Base-by-base conservation (phyloP, 1,140 invertebrate species). In the Eurosta solidaginis region DNA sequence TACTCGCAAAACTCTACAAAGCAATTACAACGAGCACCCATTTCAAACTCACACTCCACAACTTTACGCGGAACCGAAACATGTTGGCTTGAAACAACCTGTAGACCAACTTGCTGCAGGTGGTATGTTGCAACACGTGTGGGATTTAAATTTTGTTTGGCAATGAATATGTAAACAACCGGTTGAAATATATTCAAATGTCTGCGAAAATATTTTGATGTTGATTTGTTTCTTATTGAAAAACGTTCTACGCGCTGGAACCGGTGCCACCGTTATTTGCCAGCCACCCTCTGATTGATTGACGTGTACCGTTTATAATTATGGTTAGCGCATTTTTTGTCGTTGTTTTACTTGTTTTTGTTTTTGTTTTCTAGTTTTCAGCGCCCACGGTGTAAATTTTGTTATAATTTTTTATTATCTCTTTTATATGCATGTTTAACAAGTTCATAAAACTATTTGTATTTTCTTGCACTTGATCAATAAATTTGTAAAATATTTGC, bases 101-200 rank as follows among this genome's bases (percentile, higher is more conserved):
- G n/a, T n/a, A n/a, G n/a, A 9, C 1, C 59, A n/a, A 40, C 22
- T 59, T 40, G 59, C 40, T 68, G 50, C 50, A 22, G 50, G 36
- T 68, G 7, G 59, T 40, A 40, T 68, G 59, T 68, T 68, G 59
- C 59, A 68, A 68, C 59, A 68, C 59, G 59, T 68, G 59, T 68
- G 20, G 1, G 17, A 36, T 47, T 36, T 36, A 14, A n/a, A 33
- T 68, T 68, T n/a, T 68, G 59, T 42, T 68, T 68, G 59, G 59
- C 29, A 68, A 68, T 68, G 59, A 68, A 68, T 68, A 40, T 40
- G 59, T 68, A 68, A 40, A 68, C 59, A 68, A 68, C 59, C 59
- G 59, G 59, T 68, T 68, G n/a, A n/a, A n/a, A n/a, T n/a, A n/a
- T n/a, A n/a, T n/a, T n/a, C n/a, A n/a, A n/a, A n/a, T 68, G 33